Base-by-base conservation (phyloP, 2,113 vertebrate genomes). In the Clinocottus analis region DNA sequence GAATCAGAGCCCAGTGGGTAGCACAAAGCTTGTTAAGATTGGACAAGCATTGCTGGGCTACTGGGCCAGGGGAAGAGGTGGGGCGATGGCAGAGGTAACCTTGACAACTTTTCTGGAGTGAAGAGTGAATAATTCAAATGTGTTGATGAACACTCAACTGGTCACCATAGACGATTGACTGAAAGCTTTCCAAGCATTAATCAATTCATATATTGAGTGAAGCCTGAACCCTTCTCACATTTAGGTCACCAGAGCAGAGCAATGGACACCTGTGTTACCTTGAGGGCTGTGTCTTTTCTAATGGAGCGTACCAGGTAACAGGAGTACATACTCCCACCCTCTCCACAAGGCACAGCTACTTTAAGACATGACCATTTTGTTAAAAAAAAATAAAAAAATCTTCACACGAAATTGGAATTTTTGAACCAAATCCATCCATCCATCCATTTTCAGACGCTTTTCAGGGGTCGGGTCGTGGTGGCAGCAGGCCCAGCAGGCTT, bases 11-110 rank as follows among this genome's bases (percentile, higher is more conserved):
- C 90, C 94, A 95, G 94, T 95, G 92, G 94, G 95, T 92, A 94
- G 93, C 93, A 87, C 93, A 95, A 95, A 95, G 94, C 95, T 95
- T 95, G 95, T 95, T 95, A 95, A 94, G 94, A 92, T 93, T 94
- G 95, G 95, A 95, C 94, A 95, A 95, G 94, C 94, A 95, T 95
- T 92, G 91, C 94, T 81, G 89, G 84, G 82, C 83, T 9, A 80
- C 80, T 87, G 85, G 79, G 87, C 84, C 56, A 66, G 45, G 63
- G 72, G 81, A 75, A 83, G 82, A 90, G 92, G 88, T 87, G 90
- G 89, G 90, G 82, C 70, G 2, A 72, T 7, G 47, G 77, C 75
- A 80, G 76, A 94, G 85, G 91, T 93, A 94, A 90, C 90, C 93
- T 85, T 91, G 91, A 93, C 94, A 93, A 93, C 93, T 91, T 91